phyloP scores from a whole-genome alignment of 2,113 vertebrate genomes.

The Nettapus auritus region DNA sequence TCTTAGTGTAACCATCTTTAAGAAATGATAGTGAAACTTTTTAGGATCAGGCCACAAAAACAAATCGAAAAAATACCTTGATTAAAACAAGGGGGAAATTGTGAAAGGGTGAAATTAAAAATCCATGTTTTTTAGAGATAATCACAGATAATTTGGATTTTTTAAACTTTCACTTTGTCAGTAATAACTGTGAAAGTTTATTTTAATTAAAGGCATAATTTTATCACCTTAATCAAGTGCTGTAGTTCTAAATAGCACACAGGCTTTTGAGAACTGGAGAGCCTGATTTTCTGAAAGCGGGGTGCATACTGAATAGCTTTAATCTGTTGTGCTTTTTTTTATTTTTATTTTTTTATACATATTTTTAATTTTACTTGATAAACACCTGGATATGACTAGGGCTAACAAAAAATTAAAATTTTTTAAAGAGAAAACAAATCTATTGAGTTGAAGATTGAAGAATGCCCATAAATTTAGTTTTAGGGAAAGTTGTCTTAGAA shows the following conservation, averaged over 20 bases:
- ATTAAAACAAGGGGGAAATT: not conserved
- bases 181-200: constrained; percentile 40
- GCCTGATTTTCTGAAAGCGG: constrained; percentile 45
- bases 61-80: not conserved
- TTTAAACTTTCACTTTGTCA: constrained; percentile 13
- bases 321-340: not conserved
- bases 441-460: not conserved
- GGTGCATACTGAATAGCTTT: constrained; percentile 53
- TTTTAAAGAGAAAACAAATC: not conserved
- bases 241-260: not conserved
- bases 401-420: not conserved
- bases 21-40: not conserved
- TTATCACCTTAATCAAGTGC: constrained; percentile 51
- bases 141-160: constrained; percentile 3
- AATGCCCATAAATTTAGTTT: not conserved
- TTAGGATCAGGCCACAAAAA: not conserved
- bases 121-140: not conserved
- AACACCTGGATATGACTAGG: not conserved
- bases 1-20: not conserved
- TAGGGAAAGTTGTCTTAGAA: not conserved
- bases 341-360: not conserved
- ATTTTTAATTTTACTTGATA: constrained; percentile 7
- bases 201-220: constrained; percentile 46
- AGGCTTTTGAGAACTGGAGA: constrained; percentile 34
- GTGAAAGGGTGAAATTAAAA: not conserved